phyloP scores from a whole-genome alignment of 2,797 vertebrate species.

The Mustela erminea region DNA sequence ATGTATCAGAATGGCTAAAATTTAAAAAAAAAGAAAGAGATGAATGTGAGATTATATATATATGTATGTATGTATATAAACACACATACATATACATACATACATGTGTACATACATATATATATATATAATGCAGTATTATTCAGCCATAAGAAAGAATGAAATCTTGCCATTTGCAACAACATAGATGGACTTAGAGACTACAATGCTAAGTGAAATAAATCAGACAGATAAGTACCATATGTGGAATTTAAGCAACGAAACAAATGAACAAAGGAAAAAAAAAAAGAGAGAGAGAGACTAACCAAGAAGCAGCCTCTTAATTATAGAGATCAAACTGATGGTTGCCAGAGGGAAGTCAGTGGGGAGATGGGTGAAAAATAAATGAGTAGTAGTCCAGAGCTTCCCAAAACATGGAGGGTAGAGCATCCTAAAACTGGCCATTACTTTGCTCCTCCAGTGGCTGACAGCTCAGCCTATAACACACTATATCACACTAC shows the following conservation, averaged over 20 bases:
- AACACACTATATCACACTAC: neutral
- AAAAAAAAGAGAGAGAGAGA: neutral
- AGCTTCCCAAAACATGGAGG: neutral
- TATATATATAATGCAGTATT: neutral
- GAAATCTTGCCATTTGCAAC: neutral
- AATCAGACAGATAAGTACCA: neutral
- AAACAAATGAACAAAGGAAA: neutral
- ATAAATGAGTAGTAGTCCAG: neutral
- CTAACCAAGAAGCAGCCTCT: neutral
- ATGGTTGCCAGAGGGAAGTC: neutral
- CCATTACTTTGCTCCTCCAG: neutral
- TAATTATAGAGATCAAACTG: neutral
- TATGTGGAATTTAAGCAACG: neutral
- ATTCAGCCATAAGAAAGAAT: neutral
- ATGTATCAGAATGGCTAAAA: too few species aligned
- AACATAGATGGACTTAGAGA: neutral
- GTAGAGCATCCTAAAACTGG: neutral
- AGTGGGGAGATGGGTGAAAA: neutral
- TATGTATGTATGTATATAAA: too few species aligned
- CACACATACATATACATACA: too few species aligned
- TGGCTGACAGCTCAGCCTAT: neutral
- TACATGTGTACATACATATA: too few species aligned
- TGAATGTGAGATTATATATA: too few species aligned
- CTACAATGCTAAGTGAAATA: neutral
- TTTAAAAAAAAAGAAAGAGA: too few species aligned